These are phyloP conservation scores for Hiodon tergisus DNA, from an alignment of 2,113 vertebrate species.

Conservation along the genomic window DNA sequence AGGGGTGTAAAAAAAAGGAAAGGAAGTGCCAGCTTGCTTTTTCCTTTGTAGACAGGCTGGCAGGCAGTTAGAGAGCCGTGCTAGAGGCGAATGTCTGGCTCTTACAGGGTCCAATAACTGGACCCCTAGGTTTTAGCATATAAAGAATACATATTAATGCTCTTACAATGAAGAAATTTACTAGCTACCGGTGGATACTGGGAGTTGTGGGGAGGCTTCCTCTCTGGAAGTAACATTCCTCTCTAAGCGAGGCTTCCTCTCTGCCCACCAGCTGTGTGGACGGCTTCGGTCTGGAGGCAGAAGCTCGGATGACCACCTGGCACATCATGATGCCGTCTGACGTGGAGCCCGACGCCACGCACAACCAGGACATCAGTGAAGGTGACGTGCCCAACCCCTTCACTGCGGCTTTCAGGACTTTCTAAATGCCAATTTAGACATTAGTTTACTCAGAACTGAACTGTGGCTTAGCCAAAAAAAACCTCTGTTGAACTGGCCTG, in stretches of 20 bases:
- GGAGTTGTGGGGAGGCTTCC: neutral
- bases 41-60: too few species aligned
- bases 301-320: constrained; percentile 98
- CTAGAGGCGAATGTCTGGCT: too few species aligned
- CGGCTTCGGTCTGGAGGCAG: constrained; percentile 94
- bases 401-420: neutral
- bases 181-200: neutral
- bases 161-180: too few species aligned
- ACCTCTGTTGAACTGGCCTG: too few species aligned
- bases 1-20: too few species aligned
- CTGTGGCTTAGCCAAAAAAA: too few species aligned
- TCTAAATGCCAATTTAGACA: neutral
- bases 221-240: neutral
- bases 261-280: constrained; percentile 73
- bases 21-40: too few species aligned
- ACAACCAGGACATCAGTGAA: constrained; percentile 90
- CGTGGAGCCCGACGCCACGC: constrained; percentile 75
- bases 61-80: too few species aligned
- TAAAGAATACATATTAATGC: too few species aligned
- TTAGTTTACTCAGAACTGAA: too few species aligned
- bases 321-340: constrained; percentile 93
- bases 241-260: constrained; percentile 20
- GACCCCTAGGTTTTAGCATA: too few species aligned
- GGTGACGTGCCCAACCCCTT: constrained; percentile 54
- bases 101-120: too few species aligned